Conservation (phyloP, 2,797 vertebrate genomes). For the Ctenopoma multispine region DNA sequence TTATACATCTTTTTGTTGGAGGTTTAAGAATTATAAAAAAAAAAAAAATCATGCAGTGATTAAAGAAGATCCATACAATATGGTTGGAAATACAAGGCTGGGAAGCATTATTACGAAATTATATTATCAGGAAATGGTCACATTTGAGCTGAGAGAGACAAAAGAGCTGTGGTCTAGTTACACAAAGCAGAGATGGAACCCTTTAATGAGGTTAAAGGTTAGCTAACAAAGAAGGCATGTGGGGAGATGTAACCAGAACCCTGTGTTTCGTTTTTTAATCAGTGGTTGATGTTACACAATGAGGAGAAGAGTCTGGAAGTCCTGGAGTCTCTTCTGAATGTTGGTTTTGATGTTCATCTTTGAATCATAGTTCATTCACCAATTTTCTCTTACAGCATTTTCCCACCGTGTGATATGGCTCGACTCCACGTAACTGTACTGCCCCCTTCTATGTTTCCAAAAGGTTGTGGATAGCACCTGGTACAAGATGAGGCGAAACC, state of each 20-base stretch:
- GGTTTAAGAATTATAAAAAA: slow-evolving; percentile 10
- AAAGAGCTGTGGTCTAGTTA: slow-evolving; percentile 55
- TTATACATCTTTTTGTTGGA: slow-evolving; percentile 3
- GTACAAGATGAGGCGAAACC: too few species aligned
- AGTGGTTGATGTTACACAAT: slow-evolving; percentile 50
- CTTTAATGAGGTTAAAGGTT: slow-evolving; percentile 67
- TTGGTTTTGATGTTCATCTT: slow-evolving; percentile 12
- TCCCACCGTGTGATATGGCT: too few species aligned
- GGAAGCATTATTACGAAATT: slow-evolving; percentile 60
- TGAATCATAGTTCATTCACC: background rate
- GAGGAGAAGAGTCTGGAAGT: slow-evolving; percentile 8
- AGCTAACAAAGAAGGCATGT: slow-evolving; percentile 54
- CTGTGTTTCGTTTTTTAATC: slow-evolving; percentile 50
- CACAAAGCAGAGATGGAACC: slow-evolving; percentile 67
- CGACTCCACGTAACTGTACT: too few species aligned
- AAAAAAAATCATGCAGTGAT: slow-evolving; percentile 21
- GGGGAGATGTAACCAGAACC: slow-evolving; percentile 55
- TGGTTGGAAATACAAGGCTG: slow-evolving; percentile 50
- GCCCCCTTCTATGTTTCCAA: too few species aligned
- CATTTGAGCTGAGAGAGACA: slow-evolving; percentile 58
- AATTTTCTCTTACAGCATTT: too few species aligned
- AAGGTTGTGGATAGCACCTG: too few species aligned
- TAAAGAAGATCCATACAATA: slow-evolving; percentile 40
- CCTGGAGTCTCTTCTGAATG: slow-evolving; percentile 8
- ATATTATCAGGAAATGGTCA: slow-evolving; percentile 58